A percentile compares a stretch with the other conserved stretches of the same genome.
Evolutionary conservation across 2,888 invertebrate genomes (phyloP).

Genomic region (Cheilosia urbana): DNA sequence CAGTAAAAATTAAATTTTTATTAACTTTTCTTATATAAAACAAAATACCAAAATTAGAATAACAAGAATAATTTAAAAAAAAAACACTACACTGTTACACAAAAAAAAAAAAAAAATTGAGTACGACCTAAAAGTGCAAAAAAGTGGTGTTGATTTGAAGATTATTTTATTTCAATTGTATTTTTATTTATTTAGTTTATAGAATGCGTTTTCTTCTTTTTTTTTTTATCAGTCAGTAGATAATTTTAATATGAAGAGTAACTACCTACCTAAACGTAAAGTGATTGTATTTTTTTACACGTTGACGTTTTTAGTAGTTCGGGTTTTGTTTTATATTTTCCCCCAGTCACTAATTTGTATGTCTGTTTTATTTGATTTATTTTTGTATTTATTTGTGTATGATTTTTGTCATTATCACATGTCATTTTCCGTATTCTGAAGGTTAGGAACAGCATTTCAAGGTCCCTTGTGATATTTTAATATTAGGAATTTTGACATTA

Average conservation of each 20-base stretch:
- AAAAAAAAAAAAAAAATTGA: conserved; percentile 60
- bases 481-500: too few species aligned
- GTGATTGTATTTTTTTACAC: conserved; percentile 51
- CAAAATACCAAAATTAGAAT: conserved; percentile 55
- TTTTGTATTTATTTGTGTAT: conserved; percentile 6
- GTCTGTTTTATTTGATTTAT: conserved; percentile 8
- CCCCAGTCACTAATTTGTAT: conserved; percentile 52
- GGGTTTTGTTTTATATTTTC: not conserved
- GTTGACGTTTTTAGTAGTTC: conserved; percentile 37
- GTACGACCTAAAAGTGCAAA: conserved; percentile 75
- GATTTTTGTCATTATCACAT: conserved; percentile 32
- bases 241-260: not conserved
- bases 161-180: conserved; percentile 29
- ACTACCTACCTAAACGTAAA: conserved; percentile 26
- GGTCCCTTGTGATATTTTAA: too few species aligned
- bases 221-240: conserved; percentile 15
- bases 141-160: conserved; percentile 39
- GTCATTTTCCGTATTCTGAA: conserved; percentile 8
- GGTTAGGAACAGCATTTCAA: too few species aligned
- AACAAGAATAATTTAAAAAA: conserved; percentile 15
- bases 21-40: conserved; percentile 78
- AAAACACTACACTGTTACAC: conserved; percentile 65
- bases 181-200: conserved; percentile 35
- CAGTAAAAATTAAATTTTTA: conserved; percentile 83
- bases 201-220: conserved; percentile 24